Evolutionary conservation across 1,140 invertebrate species (phyloP).

Genomic region (Amyelois transitella): DNA sequence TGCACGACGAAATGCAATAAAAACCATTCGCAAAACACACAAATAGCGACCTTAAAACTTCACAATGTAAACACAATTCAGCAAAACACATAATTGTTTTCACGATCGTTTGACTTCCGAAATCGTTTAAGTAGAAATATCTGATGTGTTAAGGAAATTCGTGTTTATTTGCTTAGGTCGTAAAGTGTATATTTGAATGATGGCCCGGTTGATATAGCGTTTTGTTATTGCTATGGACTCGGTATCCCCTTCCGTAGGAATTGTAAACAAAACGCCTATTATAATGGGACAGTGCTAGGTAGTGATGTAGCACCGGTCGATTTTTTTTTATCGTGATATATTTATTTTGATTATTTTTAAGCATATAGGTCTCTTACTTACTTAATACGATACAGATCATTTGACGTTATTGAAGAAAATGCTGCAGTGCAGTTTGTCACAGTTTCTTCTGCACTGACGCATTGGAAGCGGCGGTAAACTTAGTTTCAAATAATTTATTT

Average conservation of each 20-base stretch:
- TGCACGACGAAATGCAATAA: neutral
- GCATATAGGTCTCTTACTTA: no score
- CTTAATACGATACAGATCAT: no score
- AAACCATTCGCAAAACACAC: neutral
- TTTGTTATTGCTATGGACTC: conserved; percentile 15
- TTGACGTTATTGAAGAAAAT: no score
- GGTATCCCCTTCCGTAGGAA: conserved; percentile 57
- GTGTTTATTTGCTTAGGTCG: neutral
- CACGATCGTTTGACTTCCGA: conserved; percentile 9
- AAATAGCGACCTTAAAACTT: neutral
- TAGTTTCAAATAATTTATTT: no score
- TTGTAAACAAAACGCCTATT: conserved; percentile 69
- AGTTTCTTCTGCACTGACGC: no score
- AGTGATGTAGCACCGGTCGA: conserved; percentile 23
- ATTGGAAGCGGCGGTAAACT: no score
- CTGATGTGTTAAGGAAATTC: conserved; percentile 10
- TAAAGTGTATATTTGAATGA: conserved; percentile 24
- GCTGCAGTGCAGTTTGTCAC: no score
- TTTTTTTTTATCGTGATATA: no score
- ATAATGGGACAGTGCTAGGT: conserved; percentile 45
- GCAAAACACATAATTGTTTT: neutral
- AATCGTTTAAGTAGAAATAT: conserved; percentile 11
- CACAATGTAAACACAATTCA: neutral
- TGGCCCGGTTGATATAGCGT: conserved; percentile 12
- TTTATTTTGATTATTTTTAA: no score